Percentiles rank a stretch among this genome's conserved stretches.
Evolutionary conservation across 2,888 invertebrate genomes (phyloP).

Genomic region (Tetranychus piercei): DNA sequence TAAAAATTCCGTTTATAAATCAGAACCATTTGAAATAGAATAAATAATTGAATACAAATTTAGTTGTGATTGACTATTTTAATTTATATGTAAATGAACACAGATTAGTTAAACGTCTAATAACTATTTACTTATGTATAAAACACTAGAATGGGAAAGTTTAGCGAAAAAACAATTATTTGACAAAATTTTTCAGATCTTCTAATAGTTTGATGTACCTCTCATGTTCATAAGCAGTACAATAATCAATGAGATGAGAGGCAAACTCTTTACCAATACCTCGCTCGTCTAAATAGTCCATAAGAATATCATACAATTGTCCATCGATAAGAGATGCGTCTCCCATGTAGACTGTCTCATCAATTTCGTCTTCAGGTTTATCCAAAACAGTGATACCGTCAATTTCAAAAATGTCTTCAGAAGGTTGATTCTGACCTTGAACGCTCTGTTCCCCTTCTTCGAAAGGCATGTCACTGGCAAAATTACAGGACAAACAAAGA

Average conservation of each 20-base stretch:
- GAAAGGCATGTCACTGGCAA: conserved; percentile 35
- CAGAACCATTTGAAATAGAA: too few relatives aligned
- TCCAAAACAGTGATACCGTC: conserved; percentile 31
- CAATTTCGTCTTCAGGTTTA: conserved; percentile 72
- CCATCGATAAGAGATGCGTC: conserved; percentile 88
- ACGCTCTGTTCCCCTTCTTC: conserved; percentile 24
- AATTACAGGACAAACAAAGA: conserved; percentile 67
- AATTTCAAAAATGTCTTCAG: conserved; percentile 15
- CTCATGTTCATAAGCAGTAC: conserved; percentile 78
- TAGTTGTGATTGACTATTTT: not conserved
- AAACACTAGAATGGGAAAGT: not conserved
- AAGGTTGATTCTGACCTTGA: not conserved
- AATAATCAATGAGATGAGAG: conserved; percentile 64
- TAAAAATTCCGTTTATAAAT: too few relatives aligned
- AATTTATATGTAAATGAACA: not conserved
- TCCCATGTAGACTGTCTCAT: conserved; percentile 63
- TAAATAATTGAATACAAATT: too few relatives aligned
- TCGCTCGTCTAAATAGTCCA: conserved; percentile 88
- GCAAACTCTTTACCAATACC: conserved; percentile 83
- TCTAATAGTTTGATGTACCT: conserved; percentile 75
- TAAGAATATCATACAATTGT: conserved; percentile 75
- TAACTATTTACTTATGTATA: not conserved
- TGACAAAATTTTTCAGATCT: conserved; percentile 54
- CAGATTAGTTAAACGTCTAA: not conserved
- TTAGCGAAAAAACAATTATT: not conserved